These are phyloP conservation scores for Coluber constrictor DNA, from an alignment of 2,797 vertebrate genomes.

Conservation along the genomic window DNA sequence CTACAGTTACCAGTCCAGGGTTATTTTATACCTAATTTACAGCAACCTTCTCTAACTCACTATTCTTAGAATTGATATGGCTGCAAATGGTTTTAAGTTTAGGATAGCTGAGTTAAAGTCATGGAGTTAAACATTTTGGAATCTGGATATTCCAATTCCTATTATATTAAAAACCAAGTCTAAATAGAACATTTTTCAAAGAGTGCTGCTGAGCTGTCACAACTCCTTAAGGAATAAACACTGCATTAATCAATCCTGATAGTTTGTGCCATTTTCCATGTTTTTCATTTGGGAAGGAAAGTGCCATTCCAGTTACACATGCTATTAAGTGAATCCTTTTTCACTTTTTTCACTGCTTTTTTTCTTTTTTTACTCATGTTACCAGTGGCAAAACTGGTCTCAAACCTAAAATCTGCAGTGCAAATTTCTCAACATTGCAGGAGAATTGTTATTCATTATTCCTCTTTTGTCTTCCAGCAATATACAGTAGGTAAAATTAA, in stretches of 20 bases:
- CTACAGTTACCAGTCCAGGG: not conserved
- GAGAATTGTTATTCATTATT: not conserved
- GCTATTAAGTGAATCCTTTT: not conserved
- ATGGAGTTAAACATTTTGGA: not conserved
- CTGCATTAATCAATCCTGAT: not conserved
- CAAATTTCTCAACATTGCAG: not conserved
- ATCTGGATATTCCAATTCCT: not conserved
- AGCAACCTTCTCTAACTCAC: not conserved
- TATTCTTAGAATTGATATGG: not conserved
- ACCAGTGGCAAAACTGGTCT: not conserved
- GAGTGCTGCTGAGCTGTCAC: not conserved
- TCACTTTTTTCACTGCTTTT: no score
- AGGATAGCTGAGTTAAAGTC: not conserved
- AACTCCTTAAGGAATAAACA: not conserved
- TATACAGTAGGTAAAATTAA: rapidly evolving
- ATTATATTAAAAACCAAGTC: not conserved
- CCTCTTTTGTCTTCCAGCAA: not conserved
- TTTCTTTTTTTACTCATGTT: not conserved
- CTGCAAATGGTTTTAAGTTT: not conserved
- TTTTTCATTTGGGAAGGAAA: not conserved
- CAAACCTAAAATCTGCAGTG: not conserved
- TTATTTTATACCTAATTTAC: not conserved
- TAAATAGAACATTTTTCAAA: not conserved
- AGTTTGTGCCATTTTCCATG: not conserved
- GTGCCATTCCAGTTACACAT: not conserved